phyloP scores from a whole-genome alignment of 2,888 invertebrate species.

The Selenia dentaria region DNA sequence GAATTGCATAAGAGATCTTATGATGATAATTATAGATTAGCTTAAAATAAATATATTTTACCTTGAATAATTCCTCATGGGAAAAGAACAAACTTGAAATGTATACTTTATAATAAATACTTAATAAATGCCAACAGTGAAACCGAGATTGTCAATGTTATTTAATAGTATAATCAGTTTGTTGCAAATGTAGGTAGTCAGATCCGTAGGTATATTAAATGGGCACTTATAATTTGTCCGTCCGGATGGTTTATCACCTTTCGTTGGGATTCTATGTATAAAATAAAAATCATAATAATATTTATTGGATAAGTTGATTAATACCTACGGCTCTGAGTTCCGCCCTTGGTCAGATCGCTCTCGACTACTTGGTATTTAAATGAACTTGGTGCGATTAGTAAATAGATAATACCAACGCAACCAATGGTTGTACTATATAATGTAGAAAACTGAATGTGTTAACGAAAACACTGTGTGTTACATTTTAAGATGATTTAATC shows the following conservation, averaged over 20 bases:
- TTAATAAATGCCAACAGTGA: conserved; percentile 39
- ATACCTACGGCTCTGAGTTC: conserved; percentile 35
- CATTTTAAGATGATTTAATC: conserved; percentile 79
- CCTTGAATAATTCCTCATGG: conserved; percentile 45
- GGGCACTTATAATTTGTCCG: conserved; percentile 31
- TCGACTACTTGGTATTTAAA: conserved; percentile 37
- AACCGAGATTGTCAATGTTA: conserved; percentile 46
- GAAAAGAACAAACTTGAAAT: conserved; percentile 57
- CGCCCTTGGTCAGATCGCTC: conserved; percentile 28
- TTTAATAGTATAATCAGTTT: conserved; percentile 35
- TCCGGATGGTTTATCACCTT: conserved; percentile 30
- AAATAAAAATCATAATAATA: conserved; percentile 1
- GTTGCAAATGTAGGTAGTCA: conserved; percentile 19
- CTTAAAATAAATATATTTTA: conserved; percentile 54
- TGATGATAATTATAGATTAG: conserved; percentile 61
- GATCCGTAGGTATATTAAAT: conserved; percentile 23
- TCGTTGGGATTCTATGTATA: conserved; percentile 25
- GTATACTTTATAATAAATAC: conserved; percentile 44
- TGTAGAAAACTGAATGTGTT: conserved; percentile 62
- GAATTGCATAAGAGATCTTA: conserved; percentile 64
- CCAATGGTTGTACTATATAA: conserved; percentile 53
- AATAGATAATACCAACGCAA: conserved; percentile 51
- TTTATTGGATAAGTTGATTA: conserved; percentile 25
- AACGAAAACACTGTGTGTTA: conserved; percentile 68
- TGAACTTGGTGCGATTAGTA: conserved; percentile 69